Base-by-base conservation (phyloP, 1,140 invertebrate species). In the Atta colombica region DNA sequence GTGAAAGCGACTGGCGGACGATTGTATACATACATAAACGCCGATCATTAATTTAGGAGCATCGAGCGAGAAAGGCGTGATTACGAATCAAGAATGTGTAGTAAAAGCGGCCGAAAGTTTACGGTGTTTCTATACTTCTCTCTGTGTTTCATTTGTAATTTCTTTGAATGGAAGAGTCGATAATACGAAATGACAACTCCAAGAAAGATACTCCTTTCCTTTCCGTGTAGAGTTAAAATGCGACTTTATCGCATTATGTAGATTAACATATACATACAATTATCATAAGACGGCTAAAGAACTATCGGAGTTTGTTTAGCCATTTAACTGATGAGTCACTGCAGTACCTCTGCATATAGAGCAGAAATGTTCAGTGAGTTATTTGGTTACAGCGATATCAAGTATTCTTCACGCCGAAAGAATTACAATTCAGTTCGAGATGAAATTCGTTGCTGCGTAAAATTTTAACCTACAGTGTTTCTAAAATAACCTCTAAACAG, bases 41-140 rank as follows among this genome's bases (percentile, higher is more conserved):
- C n/a, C 31, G 18, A 45, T 72, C 66, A 25, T 82, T 82, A 82
- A 82, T 82, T 82, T 45, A 82, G 39, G 35, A 72, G 28, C 25
- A 31, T 2, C 61, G 16, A 39, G 35, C 6, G 21, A 60, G 35
- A 60, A 14, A 10, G 12, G 3, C 31, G 12, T n/a, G 21, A 60
- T 49, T 49, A 45, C 49, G 49, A 45, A 31, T 4, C 12, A n/a
- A 35, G 69, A 84, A 71, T 71, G 77, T 72, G 39, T 16, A 71
- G 14, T 16, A 72, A 82, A 61, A 66, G 21, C 14, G 3, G 14
- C 18, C 31, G 18, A 25, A 35, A 61, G 18, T 60, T 82, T 49
- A 16, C 45, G 28, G 45, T 31, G 0, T 72, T 72, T 58, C 35
- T n/a, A 2, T 55, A 14, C 16, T 18, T 39, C 10, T 18, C 8